A percentile compares a stretch with the other conserved stretches of the same genome.
Conservation (phyloP, 2,113 vertebrate genomes). For the Campylomormyrus numenius region DNA sequence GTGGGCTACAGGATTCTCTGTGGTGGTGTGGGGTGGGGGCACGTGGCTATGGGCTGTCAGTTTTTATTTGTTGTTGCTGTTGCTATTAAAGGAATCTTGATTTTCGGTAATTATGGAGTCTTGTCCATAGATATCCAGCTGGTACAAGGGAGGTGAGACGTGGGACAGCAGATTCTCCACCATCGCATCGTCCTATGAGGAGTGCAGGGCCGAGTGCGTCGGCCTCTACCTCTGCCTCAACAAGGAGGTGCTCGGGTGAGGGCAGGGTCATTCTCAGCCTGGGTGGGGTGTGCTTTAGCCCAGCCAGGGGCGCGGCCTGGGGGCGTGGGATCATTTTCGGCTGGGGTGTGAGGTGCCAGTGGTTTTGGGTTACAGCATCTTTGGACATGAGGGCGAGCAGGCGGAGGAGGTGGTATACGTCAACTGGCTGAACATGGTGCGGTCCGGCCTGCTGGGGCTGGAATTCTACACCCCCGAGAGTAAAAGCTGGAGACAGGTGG, state of each 20-base stretch:
- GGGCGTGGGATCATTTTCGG: neutral
- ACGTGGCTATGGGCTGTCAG: neutral
- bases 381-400: slow-evolving; percentile 69
- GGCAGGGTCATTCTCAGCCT: neutral
- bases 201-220: slow-evolving; percentile 83
- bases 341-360: neutral
- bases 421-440: slow-evolving; percentile 88
- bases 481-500: slow-evolving; percentile 81
- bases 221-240: slow-evolving; percentile 82
- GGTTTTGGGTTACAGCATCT: slow-evolving; percentile 62
- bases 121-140: slow-evolving; percentile 68
- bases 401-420: slow-evolving; percentile 75
- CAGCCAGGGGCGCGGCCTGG: neutral
- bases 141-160: slow-evolving; percentile 79
- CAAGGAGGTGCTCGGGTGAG: slow-evolving; percentile 69
- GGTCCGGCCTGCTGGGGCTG: slow-evolving; percentile 73
- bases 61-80: neutral
- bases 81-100: neutral
- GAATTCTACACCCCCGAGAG: slow-evolving; percentile 82
- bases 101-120: neutral
- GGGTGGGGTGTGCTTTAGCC: neutral
- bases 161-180: slow-evolving; percentile 90
- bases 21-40: neutral
- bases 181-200: slow-evolving; percentile 81
- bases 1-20: neutral